Percentiles rank a stretch among this genome's conserved stretches.
Evolutionary conservation across 2,113 vertebrate genomes (phyloP).

Genomic region (Corythornis madagascariensis): DNA sequence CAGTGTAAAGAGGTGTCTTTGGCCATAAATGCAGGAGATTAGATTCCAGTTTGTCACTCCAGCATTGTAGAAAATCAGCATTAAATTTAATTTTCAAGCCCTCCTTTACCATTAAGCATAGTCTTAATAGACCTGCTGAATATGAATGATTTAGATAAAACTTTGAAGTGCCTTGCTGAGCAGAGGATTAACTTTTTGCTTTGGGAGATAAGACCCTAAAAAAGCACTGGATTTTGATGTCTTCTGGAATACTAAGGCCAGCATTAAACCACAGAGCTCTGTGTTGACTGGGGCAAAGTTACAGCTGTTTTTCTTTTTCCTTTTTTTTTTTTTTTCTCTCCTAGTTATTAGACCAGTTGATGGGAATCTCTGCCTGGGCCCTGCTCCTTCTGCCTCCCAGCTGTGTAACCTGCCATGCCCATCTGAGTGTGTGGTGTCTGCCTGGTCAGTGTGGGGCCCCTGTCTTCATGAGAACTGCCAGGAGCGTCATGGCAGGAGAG

Average conservation of each 20-base stretch:
- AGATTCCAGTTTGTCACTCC: not conserved
- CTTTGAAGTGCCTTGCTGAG: not conserved
- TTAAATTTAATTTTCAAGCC: not conserved
- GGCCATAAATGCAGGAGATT: not conserved
- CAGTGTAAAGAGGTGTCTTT: fast-evolving
- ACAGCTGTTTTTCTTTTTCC: not conserved
- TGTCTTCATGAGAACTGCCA: conserved; percentile 88
- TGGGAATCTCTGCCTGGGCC: conserved; percentile 78
- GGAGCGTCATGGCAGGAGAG: conserved; percentile 87
- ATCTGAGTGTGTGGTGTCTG: conserved; percentile 80
- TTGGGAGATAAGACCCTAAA: not conserved
- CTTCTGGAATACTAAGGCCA: not conserved
- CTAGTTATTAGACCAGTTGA: conserved; percentile 87
- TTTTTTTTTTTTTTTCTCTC: not conserved
- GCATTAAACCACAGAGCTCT: not conserved
- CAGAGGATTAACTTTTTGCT: not conserved
- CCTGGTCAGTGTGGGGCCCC: conserved; percentile 87
- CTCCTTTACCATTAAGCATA: not conserved
- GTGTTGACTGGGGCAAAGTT: not conserved
- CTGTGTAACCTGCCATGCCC: conserved; percentile 85
- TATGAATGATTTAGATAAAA: not conserved
- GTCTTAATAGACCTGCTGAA: not conserved
- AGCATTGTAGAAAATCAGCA: not conserved
- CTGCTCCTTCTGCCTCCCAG: conserved; percentile 79
- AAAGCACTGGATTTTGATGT: not conserved